phyloP scores from a whole-genome alignment of 2,888 invertebrate genomes.

The Ophonus ardosiacus region DNA sequence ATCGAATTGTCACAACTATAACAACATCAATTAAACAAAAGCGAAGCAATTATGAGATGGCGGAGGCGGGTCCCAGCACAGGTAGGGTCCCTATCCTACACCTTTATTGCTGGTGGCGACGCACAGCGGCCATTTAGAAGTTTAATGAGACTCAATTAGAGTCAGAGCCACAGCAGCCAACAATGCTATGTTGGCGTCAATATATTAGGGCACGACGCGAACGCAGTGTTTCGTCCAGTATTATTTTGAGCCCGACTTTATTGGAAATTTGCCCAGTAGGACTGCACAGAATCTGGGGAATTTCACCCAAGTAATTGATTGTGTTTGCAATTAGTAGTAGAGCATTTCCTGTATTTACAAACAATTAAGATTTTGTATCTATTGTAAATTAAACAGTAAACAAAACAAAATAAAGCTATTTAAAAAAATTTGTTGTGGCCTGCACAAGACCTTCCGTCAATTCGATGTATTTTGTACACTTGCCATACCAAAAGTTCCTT shows the following conservation, averaged over 20 bases:
- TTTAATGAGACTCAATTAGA: slow-evolving; percentile 57
- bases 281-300: too few relatives aligned
- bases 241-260: slow-evolving; percentile 1
- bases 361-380: too few relatives aligned
- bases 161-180: slow-evolving; percentile 1
- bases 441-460: too few relatives aligned
- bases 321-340: not conserved
- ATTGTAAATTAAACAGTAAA: too few relatives aligned
- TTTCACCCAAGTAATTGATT: not conserved
- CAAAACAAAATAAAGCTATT: too few relatives aligned
- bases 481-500: too few relatives aligned
- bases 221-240: slow-evolving; percentile 8
- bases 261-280: slow-evolving; percentile 15
- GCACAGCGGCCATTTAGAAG: slow-evolving; percentile 52
- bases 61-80: not conserved
- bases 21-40: slow-evolving; percentile 50
- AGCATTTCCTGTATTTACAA: too few relatives aligned
- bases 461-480: too few relatives aligned
- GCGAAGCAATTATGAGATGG: slow-evolving; percentile 38
- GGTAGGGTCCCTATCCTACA: slow-evolving; percentile 13
- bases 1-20: slow-evolving; percentile 34
- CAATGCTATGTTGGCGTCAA: slow-evolving; percentile 20
- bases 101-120: slow-evolving; percentile 46
- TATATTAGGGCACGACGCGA: not conserved
- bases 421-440: too few relatives aligned